These are phyloP conservation scores for Habropoda laboriosa DNA, from an alignment of 1,140 invertebrate genomes.

Conservation along the genomic window DNA sequence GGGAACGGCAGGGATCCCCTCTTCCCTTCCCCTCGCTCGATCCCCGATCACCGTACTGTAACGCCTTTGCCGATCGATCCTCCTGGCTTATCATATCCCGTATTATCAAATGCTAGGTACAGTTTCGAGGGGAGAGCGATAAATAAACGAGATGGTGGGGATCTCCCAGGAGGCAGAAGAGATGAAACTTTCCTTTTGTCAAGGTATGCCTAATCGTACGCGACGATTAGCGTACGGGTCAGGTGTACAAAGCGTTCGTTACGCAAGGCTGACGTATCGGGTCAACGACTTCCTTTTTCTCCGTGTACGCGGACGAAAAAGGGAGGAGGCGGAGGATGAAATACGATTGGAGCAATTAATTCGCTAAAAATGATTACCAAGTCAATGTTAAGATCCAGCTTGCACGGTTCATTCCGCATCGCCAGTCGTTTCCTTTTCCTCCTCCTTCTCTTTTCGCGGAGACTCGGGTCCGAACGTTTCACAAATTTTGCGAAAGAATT, in stretches of 20 bases:
- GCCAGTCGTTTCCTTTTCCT: not conserved
- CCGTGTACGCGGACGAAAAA: not conserved
- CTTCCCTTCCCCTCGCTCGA: not conserved
- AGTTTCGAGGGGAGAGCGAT: too few species aligned
- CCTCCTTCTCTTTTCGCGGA: not conserved
- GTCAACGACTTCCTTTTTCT: conserved; percentile 51
- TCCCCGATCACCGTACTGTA: conserved; percentile 3
- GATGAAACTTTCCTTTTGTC: too few species aligned
- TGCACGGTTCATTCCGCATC: not conserved
- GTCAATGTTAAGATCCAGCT: not conserved
- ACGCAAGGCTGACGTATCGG: conserved; percentile 53
- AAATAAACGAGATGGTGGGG: too few species aligned
- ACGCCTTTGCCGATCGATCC: too few species aligned
- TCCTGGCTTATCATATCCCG: too few species aligned
- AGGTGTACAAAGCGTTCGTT: conserved; percentile 43
- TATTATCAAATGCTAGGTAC: too few species aligned
- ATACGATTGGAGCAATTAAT: conserved; percentile 18
- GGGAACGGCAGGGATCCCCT: not conserved
- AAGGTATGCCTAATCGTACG: too few species aligned
- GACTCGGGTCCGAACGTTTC: too few species aligned
- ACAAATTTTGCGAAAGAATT: too few species aligned
- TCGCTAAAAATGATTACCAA: conserved; percentile 2
- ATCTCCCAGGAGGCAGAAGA: not conserved
- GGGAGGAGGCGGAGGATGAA: not conserved
- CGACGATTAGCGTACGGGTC: conserved; percentile 38